A percentile compares a stretch with the other conserved stretches of the same genome.
Evolutionary conservation across 2,888 invertebrate genomes (phyloP).

Genomic region (Tipula lateralis): DNA sequence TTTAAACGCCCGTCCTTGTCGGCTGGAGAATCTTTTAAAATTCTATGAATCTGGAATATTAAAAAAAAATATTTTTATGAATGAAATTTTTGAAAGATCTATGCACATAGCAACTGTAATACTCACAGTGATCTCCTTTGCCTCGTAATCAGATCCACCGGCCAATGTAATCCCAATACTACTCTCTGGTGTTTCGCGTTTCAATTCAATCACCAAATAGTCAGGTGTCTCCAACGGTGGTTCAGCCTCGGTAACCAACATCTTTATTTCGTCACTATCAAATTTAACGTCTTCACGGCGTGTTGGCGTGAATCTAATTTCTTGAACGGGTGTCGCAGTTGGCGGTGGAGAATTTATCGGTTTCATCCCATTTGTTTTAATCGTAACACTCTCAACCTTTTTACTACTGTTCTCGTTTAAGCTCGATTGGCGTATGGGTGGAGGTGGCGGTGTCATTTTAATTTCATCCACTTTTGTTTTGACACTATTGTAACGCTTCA

Average conservation of each 20-base stretch:
- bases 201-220: slow-evolving; percentile 60
- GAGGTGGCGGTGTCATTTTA: not conserved
- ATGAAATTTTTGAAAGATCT: not conserved
- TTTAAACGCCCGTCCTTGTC: slow-evolving; percentile 80
- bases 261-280: slow-evolving; percentile 53
- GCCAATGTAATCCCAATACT: slow-evolving; percentile 84
- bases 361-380: not conserved
- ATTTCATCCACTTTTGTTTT: not conserved
- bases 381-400: slow-evolving; percentile 33
- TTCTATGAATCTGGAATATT: slow-evolving; percentile 72
- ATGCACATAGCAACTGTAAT: slow-evolving; percentile 25
- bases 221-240: slow-evolving; percentile 57
- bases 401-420: slow-evolving; percentile 37
- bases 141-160: slow-evolving; percentile 86
- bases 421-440: slow-evolving; percentile 30
- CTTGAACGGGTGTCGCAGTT: not conserved
- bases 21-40: slow-evolving; percentile 78
- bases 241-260: slow-evolving; percentile 50
- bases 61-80: not conserved
- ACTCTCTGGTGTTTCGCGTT: slow-evolving; percentile 62
- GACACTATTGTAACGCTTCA: not conserved
- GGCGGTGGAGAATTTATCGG: not conserved
- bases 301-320: not conserved
- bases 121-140: slow-evolving; percentile 83
- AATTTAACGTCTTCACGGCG: slow-evolving; percentile 53